Base-by-base conservation (phyloP, 2,888 invertebrate species). In the Hypercompe scribonia region DNA sequence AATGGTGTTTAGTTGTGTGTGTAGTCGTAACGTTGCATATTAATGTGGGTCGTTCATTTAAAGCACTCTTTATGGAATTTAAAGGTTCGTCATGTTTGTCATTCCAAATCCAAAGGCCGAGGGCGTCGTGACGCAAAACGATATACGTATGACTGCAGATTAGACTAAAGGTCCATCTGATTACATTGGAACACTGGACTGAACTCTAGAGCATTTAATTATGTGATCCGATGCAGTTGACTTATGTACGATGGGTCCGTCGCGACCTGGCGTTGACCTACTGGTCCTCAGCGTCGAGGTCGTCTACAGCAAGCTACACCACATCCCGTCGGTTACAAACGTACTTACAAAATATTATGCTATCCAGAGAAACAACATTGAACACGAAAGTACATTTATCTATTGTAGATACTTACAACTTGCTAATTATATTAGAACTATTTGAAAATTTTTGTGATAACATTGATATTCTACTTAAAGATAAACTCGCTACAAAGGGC, bases 341-440 rank as follows among this genome's bases (percentile, higher is more conserved):
- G 42, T 39, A 42, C 10, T 46, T 42, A 39, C 28, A 42, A 67
- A 3, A 61, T 61, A 61, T 18, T 61, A 61, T 31, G 28, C 28
- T 61, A 61, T 28, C 31, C 61, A 61, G 61, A 61, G 61, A 61
- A 31, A 61, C 61, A 61, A 61, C 61, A 61, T 18, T 61, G 31
- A 31, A 61, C 61, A 46, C 46, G 46, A 71, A 28, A 66, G 10
- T 46, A 64, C 58, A 76, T 75, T 71, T 15, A 76, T 73, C 28
- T 68, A 74, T 66, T 73, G 58, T 65, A 66, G 36, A 33, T 33
- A 28, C 71, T 58, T 33, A 42, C 70, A 71, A 68, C 21, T 69
- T 71, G 65, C 66, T 72, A 68, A 50, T 68, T 76, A 81, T 58
- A 74, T 73, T 73, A 58, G 61, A 75, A 81, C 69, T 68, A 68